A percentile compares a stretch with the other conserved stretches of the same genome.
Conservation (phyloP, 2,797 vertebrate species). For the Miichthys miiuy region DNA sequence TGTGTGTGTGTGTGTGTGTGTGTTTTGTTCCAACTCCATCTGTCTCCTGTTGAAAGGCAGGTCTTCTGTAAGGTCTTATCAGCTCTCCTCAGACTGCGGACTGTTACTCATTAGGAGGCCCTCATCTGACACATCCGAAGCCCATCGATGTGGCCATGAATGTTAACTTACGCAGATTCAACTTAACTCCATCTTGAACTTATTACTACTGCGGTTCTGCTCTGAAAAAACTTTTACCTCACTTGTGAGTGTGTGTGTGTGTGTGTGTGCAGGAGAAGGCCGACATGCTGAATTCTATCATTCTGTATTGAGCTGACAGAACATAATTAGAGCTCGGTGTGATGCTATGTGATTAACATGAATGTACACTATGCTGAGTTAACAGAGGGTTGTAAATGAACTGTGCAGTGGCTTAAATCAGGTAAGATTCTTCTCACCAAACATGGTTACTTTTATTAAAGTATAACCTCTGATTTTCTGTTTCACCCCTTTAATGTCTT, state of each 20-base stretch:
- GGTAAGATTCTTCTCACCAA: conserved; percentile 17
- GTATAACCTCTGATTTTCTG: conserved; percentile 20
- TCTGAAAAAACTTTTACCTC: conserved; percentile 45
- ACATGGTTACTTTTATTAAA: conserved; percentile 4
- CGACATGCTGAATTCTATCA: conserved; percentile 23
- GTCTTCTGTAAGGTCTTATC: conserved; percentile 76
- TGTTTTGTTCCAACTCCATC: conserved; percentile 59
- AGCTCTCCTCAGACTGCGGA: conserved; percentile 70
- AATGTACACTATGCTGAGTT: conserved; percentile 45
- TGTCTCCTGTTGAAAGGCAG: conserved; percentile 59
- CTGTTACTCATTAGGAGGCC: conserved; percentile 68
- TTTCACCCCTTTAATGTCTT: conserved; percentile 12
- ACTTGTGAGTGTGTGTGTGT: neutral
- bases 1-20: conserved; percentile 4
- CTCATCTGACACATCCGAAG: conserved; percentile 65
- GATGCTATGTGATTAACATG: conserved; percentile 26
- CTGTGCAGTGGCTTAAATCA: conserved; percentile 20
- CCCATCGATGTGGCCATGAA: conserved; percentile 66
- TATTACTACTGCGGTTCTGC: conserved; percentile 31
- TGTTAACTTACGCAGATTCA: conserved; percentile 64
- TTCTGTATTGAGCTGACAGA: conserved; percentile 25
- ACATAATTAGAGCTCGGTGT: conserved; percentile 29
- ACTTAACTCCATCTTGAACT: conserved; percentile 45
- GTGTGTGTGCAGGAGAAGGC: conserved; percentile 20
- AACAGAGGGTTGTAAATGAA: conserved; percentile 34